Percentiles rank a stretch among this genome's conserved stretches.
phyloP scores from a whole-genome alignment of 2,888 invertebrate species.

The Chymomyza amoena region DNA sequence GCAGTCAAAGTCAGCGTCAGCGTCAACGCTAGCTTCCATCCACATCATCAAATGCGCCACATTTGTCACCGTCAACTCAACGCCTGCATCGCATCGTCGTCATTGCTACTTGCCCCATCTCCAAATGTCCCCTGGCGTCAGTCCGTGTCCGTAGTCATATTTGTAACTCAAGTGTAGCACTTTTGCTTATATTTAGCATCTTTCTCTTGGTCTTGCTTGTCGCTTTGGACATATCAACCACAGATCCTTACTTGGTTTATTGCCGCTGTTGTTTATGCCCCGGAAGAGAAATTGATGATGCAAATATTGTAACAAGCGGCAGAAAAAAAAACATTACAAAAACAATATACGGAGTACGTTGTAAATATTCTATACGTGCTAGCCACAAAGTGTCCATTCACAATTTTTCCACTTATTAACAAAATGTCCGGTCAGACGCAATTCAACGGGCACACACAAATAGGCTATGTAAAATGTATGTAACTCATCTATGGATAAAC shows the following conservation, averaged over 20 bases:
- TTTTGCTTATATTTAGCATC: constrained; percentile 62
- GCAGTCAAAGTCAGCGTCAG: neutral
- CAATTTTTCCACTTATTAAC: neutral
- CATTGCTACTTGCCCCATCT: neutral
- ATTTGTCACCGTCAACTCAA: constrained; percentile 65
- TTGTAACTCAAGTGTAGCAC: constrained; percentile 67
- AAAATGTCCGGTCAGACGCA: neutral
- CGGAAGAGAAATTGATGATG: constrained; percentile 46
- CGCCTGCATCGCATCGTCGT: neutral
- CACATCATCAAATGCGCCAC: constrained; percentile 38
- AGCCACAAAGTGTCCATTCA: neutral
- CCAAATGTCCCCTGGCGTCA: neutral
- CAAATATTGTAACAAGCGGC: constrained; percentile 46
- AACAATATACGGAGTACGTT: neutral
- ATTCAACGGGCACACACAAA: neutral
- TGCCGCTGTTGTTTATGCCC: neutral
- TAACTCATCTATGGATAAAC: neutral
- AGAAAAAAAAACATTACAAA: neutral
- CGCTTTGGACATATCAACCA: neutral
- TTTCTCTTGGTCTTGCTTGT: neutral
- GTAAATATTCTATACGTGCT: neutral
- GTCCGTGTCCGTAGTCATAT: constrained; percentile 40
- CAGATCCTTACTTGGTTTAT: constrained; percentile 1
- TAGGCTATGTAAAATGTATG: neutral
- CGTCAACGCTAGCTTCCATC: constrained; percentile 3